Base-by-base conservation (phyloP, 1,140 invertebrate genomes). In the Zaprionus lachaisei region DNA sequence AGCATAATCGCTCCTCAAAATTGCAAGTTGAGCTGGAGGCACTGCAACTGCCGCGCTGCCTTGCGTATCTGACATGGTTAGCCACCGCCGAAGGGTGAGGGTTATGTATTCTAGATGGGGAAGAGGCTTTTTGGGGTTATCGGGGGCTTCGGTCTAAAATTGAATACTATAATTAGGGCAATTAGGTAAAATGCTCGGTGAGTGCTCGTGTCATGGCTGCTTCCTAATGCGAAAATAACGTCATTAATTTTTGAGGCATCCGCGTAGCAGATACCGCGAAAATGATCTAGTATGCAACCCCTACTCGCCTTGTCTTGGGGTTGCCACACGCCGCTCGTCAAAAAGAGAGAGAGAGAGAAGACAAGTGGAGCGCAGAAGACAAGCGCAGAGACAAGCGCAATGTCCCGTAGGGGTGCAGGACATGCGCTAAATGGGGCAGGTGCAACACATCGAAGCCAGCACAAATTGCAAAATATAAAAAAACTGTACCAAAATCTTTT, bases 161-260 rank as follows among this genome's bases (percentile, higher is more conserved):
- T 79, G 73, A 86, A 80, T 72, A 74, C 80, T 72, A 80, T 86
- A 91, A 86, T 91, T 86, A 80, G 26, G 62, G 72, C 69, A 90
- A 91, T 90, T 90, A 85, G 73, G 82, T 31, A 90, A 91, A 90
- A 91, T 91, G 82, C 83, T 90, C 83, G 79, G 79, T 90, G 86
- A 90, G 64, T 90, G 85, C 68, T 77, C 74, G 76, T 80, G 85
- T 90, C 85, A 90, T 90, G 85, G 85, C 85, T 90, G 86, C 86
- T 90, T 85, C 85, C 79, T 90, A 90, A 90, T 90, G 79, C 85
- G 85, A 90, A 90, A 90, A 90, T 90, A 90, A 90, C 82, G 81
- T 90, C 80, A 90, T 90, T 90, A 90, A 90, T 90, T 77, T 74
- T 68, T 62, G 62, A n/a, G 15, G 24, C 26, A 28, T 22, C 22